These are phyloP conservation scores for Philaethria dido DNA, from an alignment of 2,888 invertebrate species.

Conservation along the genomic window DNA sequence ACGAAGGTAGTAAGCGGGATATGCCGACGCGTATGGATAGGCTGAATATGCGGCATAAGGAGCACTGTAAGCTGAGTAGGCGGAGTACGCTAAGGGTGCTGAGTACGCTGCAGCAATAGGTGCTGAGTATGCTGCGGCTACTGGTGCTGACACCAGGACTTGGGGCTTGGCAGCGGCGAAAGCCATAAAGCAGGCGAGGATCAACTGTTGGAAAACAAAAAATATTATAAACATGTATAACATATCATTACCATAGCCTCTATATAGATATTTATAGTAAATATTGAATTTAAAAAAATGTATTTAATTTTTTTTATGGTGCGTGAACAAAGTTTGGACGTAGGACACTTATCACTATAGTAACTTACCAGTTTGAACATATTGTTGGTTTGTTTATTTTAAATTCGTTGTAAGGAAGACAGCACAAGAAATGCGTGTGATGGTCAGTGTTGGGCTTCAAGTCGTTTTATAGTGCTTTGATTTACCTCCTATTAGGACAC, in stretches of 20 bases:
- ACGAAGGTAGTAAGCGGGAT: slow-evolving; percentile 54
- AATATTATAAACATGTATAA: no score
- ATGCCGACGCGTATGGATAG: slow-evolving; percentile 57
- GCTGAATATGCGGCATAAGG: slow-evolving; percentile 58
- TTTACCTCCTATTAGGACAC: slow-evolving; percentile 38
- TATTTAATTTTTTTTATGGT: no score
- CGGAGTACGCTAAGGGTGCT: slow-evolving; percentile 58
- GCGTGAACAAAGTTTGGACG: no score
- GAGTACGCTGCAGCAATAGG: slow-evolving; percentile 56
- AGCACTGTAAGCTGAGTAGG: slow-evolving; percentile 56
- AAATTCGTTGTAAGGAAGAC: slow-evolving; percentile 36
- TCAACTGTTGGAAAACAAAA: slow-evolving; percentile 60
- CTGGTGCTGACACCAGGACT: slow-evolving; percentile 38
- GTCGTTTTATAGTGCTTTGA: slow-evolving; percentile 58
- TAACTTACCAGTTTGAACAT: slow-evolving; percentile 59
- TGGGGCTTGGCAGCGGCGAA: slow-evolving; percentile 74
- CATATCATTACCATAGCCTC: no score
- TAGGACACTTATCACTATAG: not conserved
- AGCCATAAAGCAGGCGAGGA: slow-evolving; percentile 78
- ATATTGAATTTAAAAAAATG: no score
- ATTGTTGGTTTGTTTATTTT: slow-evolving; percentile 44
- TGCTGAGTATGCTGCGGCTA: slow-evolving; percentile 58
- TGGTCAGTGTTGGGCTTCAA: slow-evolving; percentile 42
- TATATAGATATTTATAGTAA: no score
- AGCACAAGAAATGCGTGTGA: slow-evolving; percentile 49